These are phyloP conservation scores for Tetrax tetrax DNA, from an alignment of 2,113 vertebrate genomes.

Conservation along the genomic window DNA sequence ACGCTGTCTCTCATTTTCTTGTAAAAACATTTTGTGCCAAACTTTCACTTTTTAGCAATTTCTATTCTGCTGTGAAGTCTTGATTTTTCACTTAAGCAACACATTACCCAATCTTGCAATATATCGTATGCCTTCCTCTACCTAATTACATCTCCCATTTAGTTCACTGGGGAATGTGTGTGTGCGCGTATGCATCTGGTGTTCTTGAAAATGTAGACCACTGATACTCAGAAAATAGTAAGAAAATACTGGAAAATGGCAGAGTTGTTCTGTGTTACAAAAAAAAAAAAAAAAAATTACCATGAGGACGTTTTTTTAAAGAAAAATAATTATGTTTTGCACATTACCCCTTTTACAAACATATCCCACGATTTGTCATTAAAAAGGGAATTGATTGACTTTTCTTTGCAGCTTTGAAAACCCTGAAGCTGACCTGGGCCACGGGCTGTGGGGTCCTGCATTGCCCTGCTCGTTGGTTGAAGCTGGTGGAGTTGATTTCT, in stretches of 20 bases:
- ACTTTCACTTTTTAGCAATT: neutral
- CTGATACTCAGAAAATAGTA: neutral
- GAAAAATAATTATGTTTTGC: neutral
- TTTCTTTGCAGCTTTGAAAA: neutral
- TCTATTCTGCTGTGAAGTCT: neutral
- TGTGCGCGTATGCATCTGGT: neutral
- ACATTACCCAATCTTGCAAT: neutral
- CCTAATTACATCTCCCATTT: neutral
- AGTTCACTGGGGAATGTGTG: neutral
- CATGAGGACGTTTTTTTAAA: neutral
- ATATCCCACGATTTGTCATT: neutral
- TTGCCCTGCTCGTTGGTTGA: neutral
- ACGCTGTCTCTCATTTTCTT: neutral
- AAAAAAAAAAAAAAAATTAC: neutral
- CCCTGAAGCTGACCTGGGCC: neutral
- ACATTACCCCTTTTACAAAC: neutral
- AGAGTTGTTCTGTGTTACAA: neutral
- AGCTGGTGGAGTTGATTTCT: neutral
- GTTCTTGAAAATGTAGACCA: neutral
- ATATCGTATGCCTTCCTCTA: neutral
- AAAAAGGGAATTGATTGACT: neutral
- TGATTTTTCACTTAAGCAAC: neutral
- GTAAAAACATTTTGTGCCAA: neutral
- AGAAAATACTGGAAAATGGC: neutral
- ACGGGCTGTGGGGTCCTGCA: accelerated